Evolutionary conservation across 2,113 vertebrate genomes (phyloP).

Genomic region (Archocentrus centrarchus): DNA sequence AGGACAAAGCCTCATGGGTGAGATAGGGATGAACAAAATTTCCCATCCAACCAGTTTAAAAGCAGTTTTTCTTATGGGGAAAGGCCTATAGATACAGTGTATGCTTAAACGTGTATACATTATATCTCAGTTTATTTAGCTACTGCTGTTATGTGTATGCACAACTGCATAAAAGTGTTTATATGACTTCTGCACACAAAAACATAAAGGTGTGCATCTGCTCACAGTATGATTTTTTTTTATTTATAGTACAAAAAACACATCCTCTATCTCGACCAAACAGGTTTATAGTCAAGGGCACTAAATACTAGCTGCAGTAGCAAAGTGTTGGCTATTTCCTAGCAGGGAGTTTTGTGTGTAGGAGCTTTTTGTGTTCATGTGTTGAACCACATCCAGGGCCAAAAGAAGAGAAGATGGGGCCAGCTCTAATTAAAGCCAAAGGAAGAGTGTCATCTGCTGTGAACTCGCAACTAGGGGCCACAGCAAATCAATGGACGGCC

Average conservation of each 20-base stretch:
- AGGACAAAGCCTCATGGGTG: conserved; percentile 71
- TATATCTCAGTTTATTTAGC: not conserved
- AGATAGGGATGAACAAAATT: conserved; percentile 66
- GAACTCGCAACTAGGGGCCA: conserved; percentile 77
- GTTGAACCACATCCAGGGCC: conserved; percentile 71
- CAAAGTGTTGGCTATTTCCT: conserved; percentile 50
- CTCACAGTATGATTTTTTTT: not conserved
- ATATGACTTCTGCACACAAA: not conserved
- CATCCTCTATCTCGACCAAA: conserved; percentile 5
- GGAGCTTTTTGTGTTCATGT: conserved; percentile 67
- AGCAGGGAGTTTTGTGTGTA: conserved; percentile 61
- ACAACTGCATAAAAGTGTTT: not conserved
- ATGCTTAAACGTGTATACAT: not conserved
- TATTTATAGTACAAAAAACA: conserved; percentile 14
- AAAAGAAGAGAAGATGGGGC: conserved; percentile 68
- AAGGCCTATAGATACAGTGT: not conserved
- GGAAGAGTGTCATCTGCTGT: conserved; percentile 79
- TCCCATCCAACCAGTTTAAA: conserved; percentile 60
- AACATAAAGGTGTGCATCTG: not conserved
- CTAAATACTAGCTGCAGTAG: conserved; percentile 37
- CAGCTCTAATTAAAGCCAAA: conserved; percentile 80
- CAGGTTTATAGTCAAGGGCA: conserved; percentile 22
- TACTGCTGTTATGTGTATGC: not conserved
- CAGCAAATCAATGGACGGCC: conserved; percentile 81
- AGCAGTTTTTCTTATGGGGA: conserved; percentile 52